Conservation (phyloP, 2,113 vertebrate genomes). For the Corapipo altera region DNA sequence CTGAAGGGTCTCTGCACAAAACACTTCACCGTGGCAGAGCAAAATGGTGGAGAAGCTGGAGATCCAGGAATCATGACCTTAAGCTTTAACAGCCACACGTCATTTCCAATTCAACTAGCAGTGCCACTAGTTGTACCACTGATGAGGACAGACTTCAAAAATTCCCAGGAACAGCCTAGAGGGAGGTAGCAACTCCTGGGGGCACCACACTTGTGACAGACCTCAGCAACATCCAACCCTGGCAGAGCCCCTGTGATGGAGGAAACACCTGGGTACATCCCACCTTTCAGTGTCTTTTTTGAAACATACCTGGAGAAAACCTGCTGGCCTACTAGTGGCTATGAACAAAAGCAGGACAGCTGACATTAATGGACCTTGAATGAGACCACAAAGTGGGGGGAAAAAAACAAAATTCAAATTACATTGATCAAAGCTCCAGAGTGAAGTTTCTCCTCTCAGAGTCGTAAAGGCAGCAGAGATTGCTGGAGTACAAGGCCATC, state of each 20-base stretch:
- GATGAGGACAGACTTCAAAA: neutral
- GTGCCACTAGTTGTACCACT: neutral
- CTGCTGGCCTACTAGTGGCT: neutral
- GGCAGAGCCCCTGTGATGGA: neutral
- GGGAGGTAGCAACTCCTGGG: neutral
- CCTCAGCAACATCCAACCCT: neutral
- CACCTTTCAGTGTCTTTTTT: neutral
- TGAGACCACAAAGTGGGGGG: neutral
- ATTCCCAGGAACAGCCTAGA: neutral
- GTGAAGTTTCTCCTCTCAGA: neutral
- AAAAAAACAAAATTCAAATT: rapidly evolving
- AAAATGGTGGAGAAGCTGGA: neutral
- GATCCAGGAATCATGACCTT: neutral
- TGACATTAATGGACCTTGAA: neutral
- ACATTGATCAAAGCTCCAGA: neutral
- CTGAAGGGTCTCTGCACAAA: neutral
- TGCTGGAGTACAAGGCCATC: neutral
- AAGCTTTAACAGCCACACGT: neutral
- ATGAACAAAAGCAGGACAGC: neutral
- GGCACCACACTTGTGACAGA: neutral
- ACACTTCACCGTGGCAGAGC: neutral
- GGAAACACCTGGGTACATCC: neutral
- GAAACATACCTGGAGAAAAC: neutral
- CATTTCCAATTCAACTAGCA: neutral
- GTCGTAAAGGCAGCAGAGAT: neutral